phyloP scores from a whole-genome alignment of 2,113 vertebrate species.

The Heteronetta atricapilla region DNA sequence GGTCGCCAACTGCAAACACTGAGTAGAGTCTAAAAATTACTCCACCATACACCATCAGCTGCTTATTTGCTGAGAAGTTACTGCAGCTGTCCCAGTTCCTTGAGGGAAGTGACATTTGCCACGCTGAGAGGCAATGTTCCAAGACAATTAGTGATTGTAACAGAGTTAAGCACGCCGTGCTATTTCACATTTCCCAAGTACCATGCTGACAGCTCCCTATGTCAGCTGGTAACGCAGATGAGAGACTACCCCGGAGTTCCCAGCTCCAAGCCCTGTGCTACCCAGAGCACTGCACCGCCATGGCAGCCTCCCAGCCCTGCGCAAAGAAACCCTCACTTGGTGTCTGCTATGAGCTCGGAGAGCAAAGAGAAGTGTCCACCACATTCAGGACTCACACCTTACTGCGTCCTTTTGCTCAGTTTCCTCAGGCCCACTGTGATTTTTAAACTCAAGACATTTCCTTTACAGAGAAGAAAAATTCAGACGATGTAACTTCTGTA shows the following conservation, averaged over 20 bases:
- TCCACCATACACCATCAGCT: not conserved
- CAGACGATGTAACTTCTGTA: not conserved
- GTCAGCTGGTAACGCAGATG: not conserved
- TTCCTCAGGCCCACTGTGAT: not conserved
- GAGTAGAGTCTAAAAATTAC: constrained; percentile 37
- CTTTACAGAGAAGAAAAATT: not conserved
- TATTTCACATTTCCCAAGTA: not conserved
- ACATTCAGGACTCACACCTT: not conserved
- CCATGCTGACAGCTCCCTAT: not conserved
- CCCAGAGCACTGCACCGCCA: not conserved
- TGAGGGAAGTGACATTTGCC: not conserved
- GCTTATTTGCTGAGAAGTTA: not conserved
- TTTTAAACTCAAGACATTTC: not conserved
- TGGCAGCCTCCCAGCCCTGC: not conserved
- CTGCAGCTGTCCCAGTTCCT: constrained; percentile 25
- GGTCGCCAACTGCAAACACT: not conserved
- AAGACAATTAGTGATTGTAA: not conserved
- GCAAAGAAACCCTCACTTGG: not conserved
- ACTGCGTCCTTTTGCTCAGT: not conserved
- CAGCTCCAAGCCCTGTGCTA: not conserved
- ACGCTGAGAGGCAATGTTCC: not conserved
- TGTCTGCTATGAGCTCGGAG: not conserved
- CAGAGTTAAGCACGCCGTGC: not conserved
- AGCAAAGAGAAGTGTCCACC: not conserved
- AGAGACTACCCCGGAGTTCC: not conserved